Percentiles rank a stretch among this genome's conserved stretches.
phyloP scores from a whole-genome alignment of 2,888 invertebrate species.

The Leptinotarsa peninsularis region DNA sequence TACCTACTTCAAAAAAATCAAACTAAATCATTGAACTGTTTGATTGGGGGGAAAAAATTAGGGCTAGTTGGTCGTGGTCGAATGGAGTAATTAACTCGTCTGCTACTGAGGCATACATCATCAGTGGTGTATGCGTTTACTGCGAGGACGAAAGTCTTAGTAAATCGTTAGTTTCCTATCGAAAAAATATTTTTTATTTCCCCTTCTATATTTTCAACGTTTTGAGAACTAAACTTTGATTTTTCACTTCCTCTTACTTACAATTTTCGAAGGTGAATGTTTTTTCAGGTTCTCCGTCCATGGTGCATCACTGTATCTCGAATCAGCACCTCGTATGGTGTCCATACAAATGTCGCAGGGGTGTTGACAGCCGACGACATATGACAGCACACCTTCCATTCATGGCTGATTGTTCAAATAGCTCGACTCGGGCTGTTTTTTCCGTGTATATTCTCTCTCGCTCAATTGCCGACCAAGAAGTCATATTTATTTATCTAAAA shows the following conservation, averaged over 20 bases:
- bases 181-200: too few species aligned
- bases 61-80: too few species aligned
- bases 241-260: not conserved
- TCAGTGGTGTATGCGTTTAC: too few species aligned
- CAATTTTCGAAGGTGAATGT: not conserved
- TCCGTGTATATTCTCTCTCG: not conserved
- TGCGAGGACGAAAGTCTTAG: too few species aligned
- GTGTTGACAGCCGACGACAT: slow-evolving; percentile 51
- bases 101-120: too few species aligned
- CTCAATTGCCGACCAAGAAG: not conserved
- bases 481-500: not conserved
- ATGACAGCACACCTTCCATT: slow-evolving; percentile 50
- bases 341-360: slow-evolving; percentile 57
- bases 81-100: too few species aligned
- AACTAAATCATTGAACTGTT: too few species aligned
- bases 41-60: too few species aligned
- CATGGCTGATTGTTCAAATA: slow-evolving; percentile 47
- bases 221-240: not conserved
- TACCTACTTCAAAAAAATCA: too few species aligned
- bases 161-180: too few species aligned
- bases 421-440: not conserved
- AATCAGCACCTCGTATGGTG: slow-evolving; percentile 48
- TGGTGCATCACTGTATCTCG: slow-evolving; percentile 46
- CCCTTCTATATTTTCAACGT: too few species aligned
- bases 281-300: slow-evolving; percentile 30